phyloP scores from a whole-genome alignment of 1,140 invertebrate genomes.

The Ooceraea biroi region DNA sequence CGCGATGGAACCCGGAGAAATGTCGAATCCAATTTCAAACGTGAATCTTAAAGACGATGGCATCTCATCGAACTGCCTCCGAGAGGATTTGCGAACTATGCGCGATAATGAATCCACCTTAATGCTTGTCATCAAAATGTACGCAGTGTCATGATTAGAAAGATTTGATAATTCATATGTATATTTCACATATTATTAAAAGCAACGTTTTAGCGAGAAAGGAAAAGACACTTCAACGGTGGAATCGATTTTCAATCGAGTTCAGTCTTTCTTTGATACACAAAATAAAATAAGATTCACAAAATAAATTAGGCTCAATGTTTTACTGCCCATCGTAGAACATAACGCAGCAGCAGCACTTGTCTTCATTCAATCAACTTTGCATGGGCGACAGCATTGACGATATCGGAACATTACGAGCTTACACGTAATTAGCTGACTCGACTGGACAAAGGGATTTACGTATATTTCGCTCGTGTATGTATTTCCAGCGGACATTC shows the following conservation, averaged over 20 bases:
- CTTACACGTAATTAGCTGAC: conserved; percentile 36
- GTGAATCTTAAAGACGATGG: conserved; percentile 49
- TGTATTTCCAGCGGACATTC: conserved; percentile 17
- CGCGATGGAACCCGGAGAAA: conserved; percentile 35
- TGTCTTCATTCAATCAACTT: conserved; percentile 1
- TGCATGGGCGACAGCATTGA: background rate
- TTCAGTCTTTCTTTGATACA: background rate
- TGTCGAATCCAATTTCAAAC: conserved; percentile 45
- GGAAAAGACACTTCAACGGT: no score
- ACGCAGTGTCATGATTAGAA: background rate
- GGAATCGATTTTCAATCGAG: background rate
- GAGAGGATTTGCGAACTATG: background rate
- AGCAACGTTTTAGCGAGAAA: no score
- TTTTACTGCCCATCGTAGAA: background rate
- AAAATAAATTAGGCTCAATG: background rate
- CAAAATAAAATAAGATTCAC: background rate
- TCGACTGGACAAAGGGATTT: conserved; percentile 48
- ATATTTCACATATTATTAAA: background rate
- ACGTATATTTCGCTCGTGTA: conserved; percentile 24
- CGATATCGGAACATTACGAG: conserved; percentile 18
- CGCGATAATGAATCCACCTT: background rate
- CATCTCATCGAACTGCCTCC: background rate
- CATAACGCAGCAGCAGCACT: background rate
- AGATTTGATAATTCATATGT: background rate
- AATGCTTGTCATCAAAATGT: background rate